Base-by-base conservation (phyloP, 2,888 invertebrate species). In the Protophormia terraenovae region DNA sequence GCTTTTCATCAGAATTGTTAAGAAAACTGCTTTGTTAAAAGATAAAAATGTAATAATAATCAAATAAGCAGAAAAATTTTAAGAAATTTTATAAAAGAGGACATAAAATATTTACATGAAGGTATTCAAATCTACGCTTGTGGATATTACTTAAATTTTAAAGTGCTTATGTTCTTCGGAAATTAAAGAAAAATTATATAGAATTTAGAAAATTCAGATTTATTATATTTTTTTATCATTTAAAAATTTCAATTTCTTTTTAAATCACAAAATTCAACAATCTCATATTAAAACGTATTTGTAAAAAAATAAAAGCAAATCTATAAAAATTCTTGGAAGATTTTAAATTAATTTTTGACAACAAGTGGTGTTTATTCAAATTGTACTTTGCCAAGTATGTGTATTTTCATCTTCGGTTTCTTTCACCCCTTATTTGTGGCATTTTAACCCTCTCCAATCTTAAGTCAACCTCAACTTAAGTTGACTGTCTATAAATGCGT, bases 291-390 rank as follows among this genome's bases (percentile, higher is more conserved):
- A 4, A 58, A 19, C 3, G 3, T 7, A 38, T 55, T 58, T 47
- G 32, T 5, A 16, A 29, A 58, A 77, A 81, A 22, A n/a, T n/a
- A n/a, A n/a, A n/a, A n/a, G n/a, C 55, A 55, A 80, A 67, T 58
- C 58, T 32, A 19, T 24, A 62, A 50, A 62, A 71, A 64, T 62
- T 64, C 71, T 22, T 62, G 2, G 3, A 5, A 47, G 35, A 47
- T 64, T 83, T 71, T 2, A 66, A 83, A 71, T 71, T 66, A 76
- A 45, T 76, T 83, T 71, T 72, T 29, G 27, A 47, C 76, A 76
- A 82, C 82, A 76, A 76, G 76, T 82, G 73, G 32, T 58, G 38
- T 66, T 64, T 64, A 66, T 38, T 16, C 16, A 53, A 29, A 60
- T 66, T 10, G 41, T 55, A 7, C 50, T 79, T 35, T 2, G 4